These are phyloP conservation scores for Ceratoteleas bidentatus DNA, from an alignment of 1,140 invertebrate genomes.

Conservation along the genomic window DNA sequence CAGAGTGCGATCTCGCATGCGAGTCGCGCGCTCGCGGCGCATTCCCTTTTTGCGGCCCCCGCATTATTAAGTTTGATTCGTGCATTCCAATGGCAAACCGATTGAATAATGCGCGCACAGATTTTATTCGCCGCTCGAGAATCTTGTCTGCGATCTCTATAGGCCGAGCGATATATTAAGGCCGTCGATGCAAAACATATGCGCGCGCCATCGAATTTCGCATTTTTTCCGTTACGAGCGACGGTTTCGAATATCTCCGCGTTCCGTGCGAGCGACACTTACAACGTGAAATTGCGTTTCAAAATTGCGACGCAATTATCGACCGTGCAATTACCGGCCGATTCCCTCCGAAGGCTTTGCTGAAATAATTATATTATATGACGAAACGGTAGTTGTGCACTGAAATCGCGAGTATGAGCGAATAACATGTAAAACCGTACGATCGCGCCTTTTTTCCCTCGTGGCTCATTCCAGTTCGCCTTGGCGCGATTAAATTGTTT, in stretches of 20 bases:
- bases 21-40: constrained; percentile 63
- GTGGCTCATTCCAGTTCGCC: not conserved
- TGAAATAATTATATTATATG: constrained; percentile 18
- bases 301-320: not conserved
- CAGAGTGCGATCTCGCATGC: constrained; percentile 70
- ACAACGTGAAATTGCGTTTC: not conserved
- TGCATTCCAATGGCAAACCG: constrained; percentile 75
- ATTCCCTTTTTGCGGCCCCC: constrained; percentile 68
- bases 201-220: constrained; percentile 35
- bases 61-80: constrained; percentile 80
- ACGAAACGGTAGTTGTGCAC: constrained; percentile 6
- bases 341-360: not conserved
- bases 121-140: constrained; percentile 75
- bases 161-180: constrained; percentile 57
- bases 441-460: not conserved
- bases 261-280: constrained; percentile 1
- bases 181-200: constrained; percentile 56
- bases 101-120: constrained; percentile 77
- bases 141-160: constrained; percentile 74
- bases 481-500: not conserved
- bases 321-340: not conserved
- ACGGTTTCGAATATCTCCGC: not conserved
- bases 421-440: not conserved
- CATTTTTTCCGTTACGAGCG: constrained; percentile 20
- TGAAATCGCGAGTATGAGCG: constrained; percentile 5